Conservation (phyloP, 1,140 invertebrate species). For the Lamellibrachia luymesi region DNA sequence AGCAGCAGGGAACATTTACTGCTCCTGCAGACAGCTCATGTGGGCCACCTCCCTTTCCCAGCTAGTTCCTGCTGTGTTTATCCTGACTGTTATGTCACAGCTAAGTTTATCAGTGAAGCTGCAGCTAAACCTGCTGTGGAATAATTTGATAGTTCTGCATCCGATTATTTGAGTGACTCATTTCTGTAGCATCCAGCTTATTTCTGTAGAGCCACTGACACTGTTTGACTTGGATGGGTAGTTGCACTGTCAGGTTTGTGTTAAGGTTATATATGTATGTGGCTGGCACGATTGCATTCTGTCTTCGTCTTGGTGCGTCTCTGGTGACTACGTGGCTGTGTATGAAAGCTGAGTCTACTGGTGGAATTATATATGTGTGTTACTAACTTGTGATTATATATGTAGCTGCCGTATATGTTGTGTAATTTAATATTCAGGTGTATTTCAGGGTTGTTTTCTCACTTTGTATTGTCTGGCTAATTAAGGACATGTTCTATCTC, state of each 20-base stretch:
- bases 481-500: not conserved
- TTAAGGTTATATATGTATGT: not conserved
- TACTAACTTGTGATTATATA: not conserved
- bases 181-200: not conserved
- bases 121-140: not conserved
- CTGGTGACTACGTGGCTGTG: not conserved
- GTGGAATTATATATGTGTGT: not conserved
- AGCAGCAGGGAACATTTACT: not conserved
- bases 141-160: not conserved
- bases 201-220: not conserved
- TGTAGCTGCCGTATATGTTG: not conserved
- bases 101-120: slow-evolving; percentile 1
- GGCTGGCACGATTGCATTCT: too few species aligned
- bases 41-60: not conserved
- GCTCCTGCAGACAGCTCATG: not conserved
- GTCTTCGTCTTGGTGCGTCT: not conserved
- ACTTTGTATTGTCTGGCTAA: not conserved
- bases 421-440: not conserved
- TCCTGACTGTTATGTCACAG: not conserved
- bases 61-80: not conserved
- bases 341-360: not conserved
- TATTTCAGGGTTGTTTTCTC: not conserved
- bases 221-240: too few species aligned
- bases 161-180: not conserved
- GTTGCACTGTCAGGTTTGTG: not conserved